phyloP scores from a whole-genome alignment of 1,140 invertebrate genomes.

The Tetraneura akinire region DNA sequence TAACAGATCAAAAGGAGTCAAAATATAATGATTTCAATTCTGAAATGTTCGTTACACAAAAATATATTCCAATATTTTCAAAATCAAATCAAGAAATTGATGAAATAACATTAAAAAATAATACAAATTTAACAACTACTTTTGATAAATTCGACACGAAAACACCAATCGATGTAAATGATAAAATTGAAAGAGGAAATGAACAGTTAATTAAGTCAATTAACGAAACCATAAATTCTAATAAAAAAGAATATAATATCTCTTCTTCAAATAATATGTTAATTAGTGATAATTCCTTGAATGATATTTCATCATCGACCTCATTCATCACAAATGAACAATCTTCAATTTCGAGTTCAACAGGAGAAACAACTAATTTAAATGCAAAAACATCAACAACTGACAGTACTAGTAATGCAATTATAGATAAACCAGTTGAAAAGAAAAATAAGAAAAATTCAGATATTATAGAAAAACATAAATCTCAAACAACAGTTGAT shows the following conservation, averaged over 20 bases:
- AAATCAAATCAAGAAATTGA: conserved; percentile 9
- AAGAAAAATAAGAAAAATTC: not conserved
- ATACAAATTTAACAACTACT: not conserved
- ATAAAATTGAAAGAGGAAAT: not conserved
- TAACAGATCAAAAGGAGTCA: not conserved
- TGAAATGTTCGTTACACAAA: conserved; percentile 20
- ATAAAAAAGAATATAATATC: not conserved
- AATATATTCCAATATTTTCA: conserved; percentile 24
- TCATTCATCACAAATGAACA: conserved; percentile 24
- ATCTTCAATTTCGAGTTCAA: not conserved
- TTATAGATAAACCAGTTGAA: not conserved
- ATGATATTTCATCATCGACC: not conserved
- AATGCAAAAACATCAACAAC: not conserved
- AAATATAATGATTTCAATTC: not conserved
- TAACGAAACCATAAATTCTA: not conserved
- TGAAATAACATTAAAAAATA: not conserved
- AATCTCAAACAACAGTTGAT: conserved; percentile 7
- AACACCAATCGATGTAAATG: not conserved
- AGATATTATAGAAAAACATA: not conserved
- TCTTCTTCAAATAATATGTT: not conserved
- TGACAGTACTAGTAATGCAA: not conserved
- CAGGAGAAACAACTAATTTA: not conserved
- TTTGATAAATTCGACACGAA: not conserved
- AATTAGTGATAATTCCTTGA: not conserved
- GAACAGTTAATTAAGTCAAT: conserved; percentile 42